Evolutionary conservation across 1,140 invertebrate genomes (phyloP).

Genomic region (Macrobrachium rosenbergii): DNA sequence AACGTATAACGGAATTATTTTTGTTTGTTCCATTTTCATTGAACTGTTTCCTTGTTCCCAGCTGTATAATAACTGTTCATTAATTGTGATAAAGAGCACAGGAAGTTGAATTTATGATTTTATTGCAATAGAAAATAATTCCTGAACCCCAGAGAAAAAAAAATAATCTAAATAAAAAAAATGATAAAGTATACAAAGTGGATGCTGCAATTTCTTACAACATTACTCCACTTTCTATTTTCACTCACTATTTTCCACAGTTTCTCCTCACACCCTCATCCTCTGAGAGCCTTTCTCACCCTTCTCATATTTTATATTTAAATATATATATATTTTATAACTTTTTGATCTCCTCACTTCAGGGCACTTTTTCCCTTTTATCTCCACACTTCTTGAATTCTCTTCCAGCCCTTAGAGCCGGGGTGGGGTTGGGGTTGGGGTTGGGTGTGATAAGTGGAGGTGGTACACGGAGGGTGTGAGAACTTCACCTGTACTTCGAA

Average conservation of each 20-base stretch:
- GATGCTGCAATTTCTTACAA: too few relatives aligned
- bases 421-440: neutral
- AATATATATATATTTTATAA: neutral
- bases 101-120: too few relatives aligned
- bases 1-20: too few relatives aligned
- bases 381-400: neutral
- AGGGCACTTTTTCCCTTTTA: neutral
- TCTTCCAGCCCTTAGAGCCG: neutral
- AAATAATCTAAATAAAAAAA: too few relatives aligned
- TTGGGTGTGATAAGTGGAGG: neutral
- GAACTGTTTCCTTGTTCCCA: too few relatives aligned
- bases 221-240: too few relatives aligned
- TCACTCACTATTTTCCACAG: neutral
- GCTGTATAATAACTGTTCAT: too few relatives aligned
- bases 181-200: too few relatives aligned
- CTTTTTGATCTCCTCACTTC: neutral
- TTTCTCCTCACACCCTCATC: neutral
- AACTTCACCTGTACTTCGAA: neutral
- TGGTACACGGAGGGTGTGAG: neutral
- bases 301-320: neutral
- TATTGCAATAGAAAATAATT: too few relatives aligned
- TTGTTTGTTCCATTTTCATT: too few relatives aligned
- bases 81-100: too few relatives aligned
- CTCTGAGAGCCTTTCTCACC: neutral
- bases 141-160: too few relatives aligned